Evolutionary conservation across 1,140 invertebrate species (phyloP), one percentile per base, ranked within the genome.

Genomic region (Dreissena rostriformis): DNA sequence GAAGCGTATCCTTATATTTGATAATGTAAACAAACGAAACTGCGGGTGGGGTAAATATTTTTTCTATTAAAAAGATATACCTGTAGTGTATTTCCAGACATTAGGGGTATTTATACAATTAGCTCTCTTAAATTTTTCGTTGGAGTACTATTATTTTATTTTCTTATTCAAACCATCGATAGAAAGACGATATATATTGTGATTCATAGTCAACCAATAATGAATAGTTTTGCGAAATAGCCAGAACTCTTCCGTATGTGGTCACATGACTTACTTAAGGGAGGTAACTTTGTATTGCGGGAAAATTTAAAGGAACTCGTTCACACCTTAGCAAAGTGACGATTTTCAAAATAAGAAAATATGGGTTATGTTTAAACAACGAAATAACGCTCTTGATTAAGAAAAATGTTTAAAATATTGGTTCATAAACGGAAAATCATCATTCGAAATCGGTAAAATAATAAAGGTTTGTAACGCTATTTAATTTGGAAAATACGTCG

Each of bases 81-180:
- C 82, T 84, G 82, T n/a, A 84, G 52, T 22, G 82, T 84, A 28
- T 78, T 78, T 76, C 82, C 82, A 57, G 82, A 84, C 82, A 84
- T 84, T 84, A 74, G 51, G 24, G 52, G 22, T 15, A 39, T 29
- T 49, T 39, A 22, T 15, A 22, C 14, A 49, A 7, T 26, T 22
- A 63, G 28, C 72, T 65, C 19, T 51, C 7, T 28, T 39, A 65
- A 17, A 26, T 11, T 14, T 7, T 26, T 61, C 1, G 39, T 28
- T 1, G n/a, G 24, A 10, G 11, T 6, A 63, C 26, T 29, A 28
- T 29, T 70, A 7, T 10, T 52, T n/a, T 49, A n/a, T 1, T 39
- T 19, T 28, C 24, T 10, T 22, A 15, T 19, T 14, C 11, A 12
- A 67, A 29, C n/a, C 15, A 28, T 17, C 61, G 15, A 71, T 2